These are phyloP conservation scores for Megaleporinus macrocephalus DNA, from an alignment of 2,113 vertebrate genomes.

Conservation along the genomic window DNA sequence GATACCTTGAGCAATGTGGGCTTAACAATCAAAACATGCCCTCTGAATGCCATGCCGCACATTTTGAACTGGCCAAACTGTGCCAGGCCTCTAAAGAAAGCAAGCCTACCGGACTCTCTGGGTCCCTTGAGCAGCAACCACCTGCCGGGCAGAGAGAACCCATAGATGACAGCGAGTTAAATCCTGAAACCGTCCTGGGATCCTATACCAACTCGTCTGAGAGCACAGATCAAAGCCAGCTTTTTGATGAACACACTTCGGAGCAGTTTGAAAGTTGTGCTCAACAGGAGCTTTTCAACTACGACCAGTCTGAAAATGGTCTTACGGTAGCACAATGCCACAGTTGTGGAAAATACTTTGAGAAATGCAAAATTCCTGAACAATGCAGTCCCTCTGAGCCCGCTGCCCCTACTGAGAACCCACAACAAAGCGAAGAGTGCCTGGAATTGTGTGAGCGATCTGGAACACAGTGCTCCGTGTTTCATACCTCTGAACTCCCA, in stretches of 20 bases:
- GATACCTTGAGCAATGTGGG: slow-evolving; percentile 45
- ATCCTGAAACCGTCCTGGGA: slow-evolving; percentile 36
- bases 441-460: slow-evolving; percentile 6
- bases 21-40: slow-evolving; percentile 42
- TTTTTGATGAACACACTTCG: slow-evolving; percentile 23
- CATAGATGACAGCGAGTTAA: slow-evolving; percentile 19
- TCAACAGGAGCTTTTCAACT: slow-evolving; percentile 39
- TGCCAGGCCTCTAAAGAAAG: slow-evolving; percentile 52
- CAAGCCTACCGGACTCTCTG: slow-evolving; percentile 42
- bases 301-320: slow-evolving; percentile 17
- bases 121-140: slow-evolving; percentile 45
- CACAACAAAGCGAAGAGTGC: slow-evolving; percentile 35
- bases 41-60: slow-evolving; percentile 45
- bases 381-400: slow-evolving; percentile 2
- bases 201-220: slow-evolving; percentile 42
- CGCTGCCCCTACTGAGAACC: slow-evolving; percentile 24
- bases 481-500: slow-evolving; percentile 41
- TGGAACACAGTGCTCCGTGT: slow-evolving; percentile 36
- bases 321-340: slow-evolving; percentile 44
- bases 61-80: slow-evolving; percentile 44
- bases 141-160: slow-evolving; percentile 39
- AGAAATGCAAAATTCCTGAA: slow-evolving; percentile 37
- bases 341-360: slow-evolving; percentile 36
- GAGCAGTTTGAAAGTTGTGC: slow-evolving; percentile 41
- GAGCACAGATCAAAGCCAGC: slow-evolving; percentile 49